phyloP scores from a whole-genome alignment of 2,797 vertebrate genomes.

The Anguilla pacifica region DNA sequence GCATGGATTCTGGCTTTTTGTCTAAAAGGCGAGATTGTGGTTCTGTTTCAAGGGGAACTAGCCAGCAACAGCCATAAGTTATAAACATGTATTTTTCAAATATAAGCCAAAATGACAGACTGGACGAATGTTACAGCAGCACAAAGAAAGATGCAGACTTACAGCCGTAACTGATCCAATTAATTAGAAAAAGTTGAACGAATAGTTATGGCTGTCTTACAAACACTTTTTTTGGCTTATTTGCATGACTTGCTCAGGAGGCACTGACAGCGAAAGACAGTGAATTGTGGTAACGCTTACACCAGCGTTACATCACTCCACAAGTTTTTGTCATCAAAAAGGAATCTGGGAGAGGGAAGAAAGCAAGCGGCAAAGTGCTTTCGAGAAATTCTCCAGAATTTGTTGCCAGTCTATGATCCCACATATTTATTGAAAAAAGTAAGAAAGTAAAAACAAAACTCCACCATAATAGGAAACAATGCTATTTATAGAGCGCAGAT shows the following conservation, averaged over 20 bases:
- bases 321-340: conserved; percentile 21
- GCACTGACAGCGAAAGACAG: not conserved
- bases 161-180: conserved; percentile 15
- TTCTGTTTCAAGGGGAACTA: conserved; percentile 43
- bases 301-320: not conserved
- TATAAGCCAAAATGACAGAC: not conserved
- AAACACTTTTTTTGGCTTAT: not conserved
- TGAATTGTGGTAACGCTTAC: not conserved
- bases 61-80: conserved; percentile 48
- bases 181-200: conserved; percentile 10
- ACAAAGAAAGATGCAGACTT: not conserved
- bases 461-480: conserved; percentile 31
- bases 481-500: conserved; percentile 14
- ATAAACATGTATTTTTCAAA: conserved; percentile 46
- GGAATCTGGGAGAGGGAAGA: conserved; percentile 18
- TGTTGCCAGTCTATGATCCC: conserved; percentile 39
- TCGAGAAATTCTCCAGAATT: conserved; percentile 30
- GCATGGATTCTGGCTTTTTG: conserved; percentile 45
- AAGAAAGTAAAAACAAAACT: conserved; percentile 9
- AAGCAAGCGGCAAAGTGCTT: conserved; percentile 22
- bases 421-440: conserved; percentile 9
- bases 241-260: not conserved
- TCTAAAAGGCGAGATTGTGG: conserved; percentile 44
- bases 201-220: not conserved
- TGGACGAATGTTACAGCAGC: not conserved